A percentile compares a stretch with the other conserved stretches of the same genome.
Evolutionary conservation across 2,888 invertebrate species (phyloP).

Genomic region (Thymelicus lineola): DNA sequence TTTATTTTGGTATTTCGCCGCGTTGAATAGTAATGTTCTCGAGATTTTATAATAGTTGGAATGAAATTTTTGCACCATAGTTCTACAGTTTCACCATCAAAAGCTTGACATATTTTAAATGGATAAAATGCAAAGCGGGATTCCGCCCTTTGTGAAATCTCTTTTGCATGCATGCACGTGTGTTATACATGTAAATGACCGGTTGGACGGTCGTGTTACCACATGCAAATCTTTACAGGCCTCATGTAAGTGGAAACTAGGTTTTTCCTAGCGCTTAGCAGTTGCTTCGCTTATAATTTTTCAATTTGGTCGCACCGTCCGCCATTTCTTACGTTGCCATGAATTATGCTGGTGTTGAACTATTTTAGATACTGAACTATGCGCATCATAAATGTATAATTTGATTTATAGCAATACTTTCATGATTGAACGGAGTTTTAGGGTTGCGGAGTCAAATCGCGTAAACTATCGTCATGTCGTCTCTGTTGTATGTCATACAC

Average conservation of each 20-base stretch:
- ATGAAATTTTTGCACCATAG: neutral
- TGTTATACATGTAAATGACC: conserved; percentile 22
- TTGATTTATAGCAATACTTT: too few species aligned
- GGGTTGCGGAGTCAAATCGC: too few species aligned
- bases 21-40: too few species aligned
- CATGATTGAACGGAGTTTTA: too few species aligned
- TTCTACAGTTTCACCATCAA: conserved; percentile 10
- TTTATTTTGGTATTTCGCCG: too few species aligned
- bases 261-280: neutral
- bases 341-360: too few species aligned
- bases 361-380: too few species aligned
- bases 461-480: too few species aligned
- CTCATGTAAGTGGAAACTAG: conserved; percentile 10
- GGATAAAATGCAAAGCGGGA: conserved; percentile 11
- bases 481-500: too few species aligned
- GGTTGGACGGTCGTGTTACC: conserved; percentile 1
- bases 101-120: conserved; percentile 13
- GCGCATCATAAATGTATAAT: too few species aligned
- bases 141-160: conserved; percentile 14
- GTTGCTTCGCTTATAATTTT: neutral
- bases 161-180: conserved; percentile 17
- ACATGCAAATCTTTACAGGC: conserved; percentile 20
- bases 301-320: neutral
- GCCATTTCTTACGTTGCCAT: too few species aligned
- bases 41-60: neutral